Conservation (phyloP, 2,113 vertebrate species). For the Xiphias gladius region DNA sequence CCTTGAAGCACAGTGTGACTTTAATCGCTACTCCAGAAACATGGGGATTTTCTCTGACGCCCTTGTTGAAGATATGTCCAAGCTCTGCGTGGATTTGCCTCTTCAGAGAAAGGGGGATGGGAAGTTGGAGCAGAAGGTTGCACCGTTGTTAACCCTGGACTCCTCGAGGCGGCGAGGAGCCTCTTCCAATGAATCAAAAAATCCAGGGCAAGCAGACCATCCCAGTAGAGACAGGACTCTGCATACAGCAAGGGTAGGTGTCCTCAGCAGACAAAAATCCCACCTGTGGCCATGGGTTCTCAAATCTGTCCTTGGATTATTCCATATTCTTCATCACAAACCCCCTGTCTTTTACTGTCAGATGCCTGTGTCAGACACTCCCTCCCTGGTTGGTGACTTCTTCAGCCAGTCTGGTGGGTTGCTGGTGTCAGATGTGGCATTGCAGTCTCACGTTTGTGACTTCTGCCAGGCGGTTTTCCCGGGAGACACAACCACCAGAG, state of each 20-base stretch:
- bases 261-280: not conserved
- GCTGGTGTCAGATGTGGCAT: slow-evolving; percentile 69
- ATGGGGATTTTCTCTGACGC: slow-evolving; percentile 30
- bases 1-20: slow-evolving; percentile 3
- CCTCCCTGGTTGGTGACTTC: slow-evolving; percentile 55
- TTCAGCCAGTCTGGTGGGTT: not conserved
- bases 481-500: slow-evolving; percentile 71
- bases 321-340: not conserved
- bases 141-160: slow-evolving; percentile 1
- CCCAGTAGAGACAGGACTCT: not conserved
- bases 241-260: slow-evolving; percentile 33
- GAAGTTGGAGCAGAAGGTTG: not conserved
- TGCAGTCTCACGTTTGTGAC: slow-evolving; percentile 85
- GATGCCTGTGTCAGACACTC: slow-evolving; percentile 71
- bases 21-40: slow-evolving; percentile 2
- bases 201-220: not conserved
- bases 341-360: slow-evolving; percentile 56
- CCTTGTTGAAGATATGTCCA: slow-evolving; percentile 70
- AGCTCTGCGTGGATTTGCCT: slow-evolving; percentile 60
- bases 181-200: not conserved
- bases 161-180: not conserved
- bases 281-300: not conserved
- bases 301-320: not conserved
- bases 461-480: slow-evolving; percentile 86
- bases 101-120: slow-evolving; percentile 21